Conservation (phyloP, 1,140 invertebrate genomes). For the Camponotus floridanus region DNA sequence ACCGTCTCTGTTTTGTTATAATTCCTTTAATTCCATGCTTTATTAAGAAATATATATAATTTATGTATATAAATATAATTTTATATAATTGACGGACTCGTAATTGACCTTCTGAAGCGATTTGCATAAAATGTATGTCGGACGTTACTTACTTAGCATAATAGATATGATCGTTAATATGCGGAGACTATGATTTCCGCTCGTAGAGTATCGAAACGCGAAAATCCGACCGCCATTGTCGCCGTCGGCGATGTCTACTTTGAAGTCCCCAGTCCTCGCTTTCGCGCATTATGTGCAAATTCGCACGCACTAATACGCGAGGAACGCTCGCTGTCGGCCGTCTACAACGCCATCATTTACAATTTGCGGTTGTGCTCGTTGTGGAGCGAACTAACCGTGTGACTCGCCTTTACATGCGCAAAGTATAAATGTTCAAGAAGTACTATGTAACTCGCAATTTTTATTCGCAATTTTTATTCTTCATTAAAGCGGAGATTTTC, state of each 20-base stretch:
- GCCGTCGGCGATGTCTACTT: conserved; percentile 6
- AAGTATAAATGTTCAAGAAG: conserved; percentile 5
- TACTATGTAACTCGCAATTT: not conserved
- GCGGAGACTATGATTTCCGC: not conserved
- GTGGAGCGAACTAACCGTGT: conserved; percentile 19
- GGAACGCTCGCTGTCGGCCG: not conserved
- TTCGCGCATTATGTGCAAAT: conserved; percentile 76
- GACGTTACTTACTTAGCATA: not conserved
- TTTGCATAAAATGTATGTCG: conserved; percentile 42
- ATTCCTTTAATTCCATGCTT: not conserved
- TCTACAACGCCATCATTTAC: conserved; percentile 58
- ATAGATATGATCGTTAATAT: conserved; percentile 10
- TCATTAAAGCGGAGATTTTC: not conserved
- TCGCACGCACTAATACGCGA: conserved; percentile 27
- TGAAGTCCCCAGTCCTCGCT: conserved; percentile 63
- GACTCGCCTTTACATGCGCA: not conserved
- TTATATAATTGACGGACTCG: not conserved
- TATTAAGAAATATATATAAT: not conserved
- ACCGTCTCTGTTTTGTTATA: not conserved
- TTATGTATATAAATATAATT: too few species aligned
- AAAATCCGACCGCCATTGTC: conserved; percentile 21
- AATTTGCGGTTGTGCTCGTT: conserved; percentile 6
- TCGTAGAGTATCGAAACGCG: conserved; percentile 35
- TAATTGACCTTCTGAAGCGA: not conserved
- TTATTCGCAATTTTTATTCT: not conserved